A percentile compares a stretch with the other conserved stretches of the same genome.
These are phyloP conservation scores for Bembecia ichneumoniformis DNA, from an alignment of 2,888 invertebrate genomes.

Conservation along the genomic window DNA sequence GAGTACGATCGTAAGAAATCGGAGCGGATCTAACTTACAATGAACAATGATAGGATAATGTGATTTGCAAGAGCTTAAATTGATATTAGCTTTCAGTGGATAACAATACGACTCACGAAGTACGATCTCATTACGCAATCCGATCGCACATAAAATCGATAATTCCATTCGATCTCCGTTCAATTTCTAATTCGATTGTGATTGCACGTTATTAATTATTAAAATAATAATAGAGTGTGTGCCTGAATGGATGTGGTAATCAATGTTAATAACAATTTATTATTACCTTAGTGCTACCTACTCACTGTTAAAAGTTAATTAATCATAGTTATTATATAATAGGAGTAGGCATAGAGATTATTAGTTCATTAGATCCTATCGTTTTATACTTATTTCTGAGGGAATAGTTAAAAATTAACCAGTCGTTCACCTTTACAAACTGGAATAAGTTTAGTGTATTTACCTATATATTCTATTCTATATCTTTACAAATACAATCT, in stretches of 20 bases:
- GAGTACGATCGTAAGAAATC: too few species aligned
- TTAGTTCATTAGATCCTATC: too few species aligned
- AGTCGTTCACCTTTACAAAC: too few species aligned
- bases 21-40: too few species aligned
- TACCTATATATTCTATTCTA: too few species aligned
- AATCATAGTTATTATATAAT: not conserved
- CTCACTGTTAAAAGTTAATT: not conserved
- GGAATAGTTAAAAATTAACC: too few species aligned
- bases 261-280: constrained; percentile 3
- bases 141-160: constrained; percentile 27
- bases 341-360: too few species aligned
- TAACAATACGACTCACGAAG: not conserved
- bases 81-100: not conserved
- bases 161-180: constrained; percentile 37
- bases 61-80: too few species aligned
- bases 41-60: too few species aligned
- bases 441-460: too few species aligned
- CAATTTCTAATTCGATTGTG: constrained; percentile 52
- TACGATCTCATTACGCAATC: constrained; percentile 31
- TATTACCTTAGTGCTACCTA: constrained; percentile 7
- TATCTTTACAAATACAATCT: too few species aligned
- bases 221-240: constrained; percentile 28
- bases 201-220: constrained; percentile 34
- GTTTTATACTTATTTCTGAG: too few species aligned
- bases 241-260: constrained; percentile 15